These are phyloP conservation scores for Crossaster papposus DNA, from an alignment of 53 echinoderm and acorn worm genomes.

Conservation along the genomic window DNA sequence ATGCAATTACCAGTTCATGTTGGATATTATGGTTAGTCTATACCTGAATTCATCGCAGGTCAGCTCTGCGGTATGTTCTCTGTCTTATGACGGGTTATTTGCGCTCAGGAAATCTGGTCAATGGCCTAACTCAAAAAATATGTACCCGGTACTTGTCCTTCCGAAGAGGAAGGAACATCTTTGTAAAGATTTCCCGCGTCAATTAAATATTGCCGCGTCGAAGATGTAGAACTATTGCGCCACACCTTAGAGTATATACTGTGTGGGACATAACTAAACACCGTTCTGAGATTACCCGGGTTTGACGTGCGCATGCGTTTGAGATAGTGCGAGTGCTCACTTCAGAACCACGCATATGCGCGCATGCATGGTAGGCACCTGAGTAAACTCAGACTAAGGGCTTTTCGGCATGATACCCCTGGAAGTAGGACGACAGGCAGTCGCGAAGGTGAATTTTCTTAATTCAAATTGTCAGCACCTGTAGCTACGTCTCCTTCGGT, in stretches of 20 bases:
- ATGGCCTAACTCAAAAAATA: conserved; percentile 39
- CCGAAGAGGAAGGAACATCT: conserved; percentile 10
- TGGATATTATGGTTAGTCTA: background rate
- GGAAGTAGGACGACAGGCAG: conserved; percentile 3
- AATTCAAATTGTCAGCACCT: conserved; percentile 3
- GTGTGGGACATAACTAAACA: no score
- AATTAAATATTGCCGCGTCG: background rate
- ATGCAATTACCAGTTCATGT: background rate
- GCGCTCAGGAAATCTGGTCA: conserved; percentile 27
- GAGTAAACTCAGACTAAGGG: background rate
- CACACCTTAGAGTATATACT: background rate
- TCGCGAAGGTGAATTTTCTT: conserved; percentile 20
- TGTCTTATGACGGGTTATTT: conserved; percentile 44
- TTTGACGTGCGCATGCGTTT: background rate
- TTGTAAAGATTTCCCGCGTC: conserved; percentile 25
- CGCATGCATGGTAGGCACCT: background rate
- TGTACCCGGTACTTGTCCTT: conserved; percentile 32
- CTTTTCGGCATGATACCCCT: background rate
- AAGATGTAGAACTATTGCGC: background rate
- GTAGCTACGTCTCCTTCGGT: background rate
- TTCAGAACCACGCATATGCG: background rate
- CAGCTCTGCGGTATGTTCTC: conserved; percentile 6
- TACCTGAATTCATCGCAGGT: background rate
- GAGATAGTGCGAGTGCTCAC: background rate
- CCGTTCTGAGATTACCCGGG: background rate